Base-by-base conservation (phyloP, 2,797 vertebrate genomes). In the Argentina silus region DNA sequence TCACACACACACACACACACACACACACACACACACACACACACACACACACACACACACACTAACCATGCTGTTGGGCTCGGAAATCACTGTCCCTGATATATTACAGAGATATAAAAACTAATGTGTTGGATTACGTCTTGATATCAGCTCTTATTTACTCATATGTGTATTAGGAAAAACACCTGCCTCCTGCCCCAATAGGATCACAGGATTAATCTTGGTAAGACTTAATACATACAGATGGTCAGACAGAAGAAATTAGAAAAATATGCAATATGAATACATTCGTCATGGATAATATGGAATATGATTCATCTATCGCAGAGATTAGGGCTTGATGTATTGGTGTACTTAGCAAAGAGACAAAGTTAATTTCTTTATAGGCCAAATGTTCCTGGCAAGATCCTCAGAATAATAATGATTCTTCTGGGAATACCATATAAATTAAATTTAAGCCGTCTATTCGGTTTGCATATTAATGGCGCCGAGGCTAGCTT, bases 161-260 rank as follows among this genome's bases (percentile, higher is more conserved):
- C 92, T 86, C 77, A 82, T 81, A 81, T 87, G 88, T 91, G 89
- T 89, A 87, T 92, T 90, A 87, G 85, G 84, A 73, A 93, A 94
- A 95, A 93, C 92, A 95, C 93, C 94, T 94, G 91, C 93, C 95
- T 94, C 93, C 90, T 90, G 93, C 93, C 91, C 89, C 92, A 93
- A 93, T 92, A 90, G 90, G 90, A 96, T 95, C 94, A 95, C 88
- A 89, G 89, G 95, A 96, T 97, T 97, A 96, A 96, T 96, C 95
- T 95, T 93, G 92, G 93, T 95, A 92, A 94, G 93, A 91, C 87
- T 94, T 94, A 94, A 94, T 93, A 92, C 92, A 92, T 94, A 94
- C 96, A 96, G 95, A 96, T 96, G 95, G 95, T 95, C 95, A 91
- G 93, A 95, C 94, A 95, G 93, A 91, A 95, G 95, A 95, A 96